Base-by-base conservation (phyloP, 2,113 vertebrate species). In the Tonatia bakeri region DNA sequence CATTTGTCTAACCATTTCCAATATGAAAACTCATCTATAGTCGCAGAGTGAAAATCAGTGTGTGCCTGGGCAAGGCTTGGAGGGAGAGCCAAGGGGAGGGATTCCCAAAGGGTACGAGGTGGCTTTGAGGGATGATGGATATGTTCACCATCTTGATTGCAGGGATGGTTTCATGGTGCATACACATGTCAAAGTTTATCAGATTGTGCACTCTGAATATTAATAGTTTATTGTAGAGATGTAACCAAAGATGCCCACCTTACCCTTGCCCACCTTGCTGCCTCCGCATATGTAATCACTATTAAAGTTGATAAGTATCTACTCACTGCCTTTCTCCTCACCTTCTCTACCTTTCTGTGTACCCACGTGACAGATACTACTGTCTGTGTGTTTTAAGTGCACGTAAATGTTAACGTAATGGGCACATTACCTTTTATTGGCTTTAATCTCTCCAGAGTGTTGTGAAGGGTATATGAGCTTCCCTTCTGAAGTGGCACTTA, bases 381-480 rank as follows among this genome's bases (percentile, higher is more conserved):
- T 24, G 12, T 56, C 26, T 38, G 6, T 84, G 52, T 87, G 50
- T 72, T 90, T 50, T 56, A 54, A 93, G 40, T 70, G 28, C 73
- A 54, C 54, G 31, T 56, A 70, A 86, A 45, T 45, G 83, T 75
- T 90, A 93, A 75, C 61, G 38, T 54, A 92, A 69, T 1, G 11
- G 36, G n/a, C 20, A 43, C 8, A 50, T 67, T 56, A 67, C 11
- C 12, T 91, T 89, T 50, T 50, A 95, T 40, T 82, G 77, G 38
- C 59, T 83, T 86, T 77, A 69, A 40, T 81, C 45, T 95, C 69
- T 88, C 86, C 45, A 75, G 77, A 86, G 82, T 54, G 31, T 28
- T 61, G 50, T 91, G 97, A 95, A 87, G 90, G 33, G 92, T 75
- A 70, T 40, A 80, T 40, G 69, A 84, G 33, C 61, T 91, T 79